phyloP scores from a whole-genome alignment of 2,797 vertebrate genomes.

The Amphiprion clarkii region DNA sequence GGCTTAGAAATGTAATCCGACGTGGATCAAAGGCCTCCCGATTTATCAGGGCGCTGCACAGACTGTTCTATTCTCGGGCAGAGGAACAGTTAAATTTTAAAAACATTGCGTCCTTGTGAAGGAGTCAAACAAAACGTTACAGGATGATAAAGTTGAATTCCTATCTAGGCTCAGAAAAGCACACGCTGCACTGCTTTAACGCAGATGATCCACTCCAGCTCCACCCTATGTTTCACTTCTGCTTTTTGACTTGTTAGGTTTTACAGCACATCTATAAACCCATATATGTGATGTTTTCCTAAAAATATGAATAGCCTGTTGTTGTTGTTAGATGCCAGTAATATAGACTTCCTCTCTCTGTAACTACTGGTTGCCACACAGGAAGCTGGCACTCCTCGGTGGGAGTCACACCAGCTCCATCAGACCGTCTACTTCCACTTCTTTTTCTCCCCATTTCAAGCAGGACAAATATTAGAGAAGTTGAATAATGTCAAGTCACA shows the following conservation, averaged over 20 bases:
- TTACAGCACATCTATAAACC: background rate
- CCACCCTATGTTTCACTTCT: too few relatives aligned
- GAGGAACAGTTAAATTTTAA: slow-evolving; percentile 7
- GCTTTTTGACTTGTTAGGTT: background rate
- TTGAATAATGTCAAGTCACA: background rate
- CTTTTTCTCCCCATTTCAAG: slow-evolving; percentile 18
- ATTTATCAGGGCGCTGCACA: slow-evolving; percentile 16
- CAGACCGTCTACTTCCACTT: slow-evolving; percentile 43
- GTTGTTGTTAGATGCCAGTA: slow-evolving; percentile 2
- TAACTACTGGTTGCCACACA: slow-evolving; percentile 36
- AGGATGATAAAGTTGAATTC: slow-evolving; percentile 58
- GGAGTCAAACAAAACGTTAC: slow-evolving; percentile 37
- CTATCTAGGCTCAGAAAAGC: slow-evolving; percentile 43
- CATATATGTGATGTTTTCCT: background rate
- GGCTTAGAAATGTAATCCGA: slow-evolving; percentile 2
- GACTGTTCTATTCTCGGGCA: slow-evolving; percentile 20
- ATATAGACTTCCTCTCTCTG: slow-evolving; percentile 39
- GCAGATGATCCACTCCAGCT: background rate
- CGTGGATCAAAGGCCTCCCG: slow-evolving; percentile 32
- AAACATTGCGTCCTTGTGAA: slow-evolving; percentile 49
- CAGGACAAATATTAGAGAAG: background rate
- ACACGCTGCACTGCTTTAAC: background rate
- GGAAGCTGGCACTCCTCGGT: slow-evolving; percentile 40
- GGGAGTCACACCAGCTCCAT: background rate
- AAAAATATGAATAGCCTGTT: background rate